Percentiles rank a stretch among this genome's conserved stretches.
Evolutionary conservation across 1,140 invertebrate genomes (phyloP).

Genomic region (Leptonema lineaticorne): DNA sequence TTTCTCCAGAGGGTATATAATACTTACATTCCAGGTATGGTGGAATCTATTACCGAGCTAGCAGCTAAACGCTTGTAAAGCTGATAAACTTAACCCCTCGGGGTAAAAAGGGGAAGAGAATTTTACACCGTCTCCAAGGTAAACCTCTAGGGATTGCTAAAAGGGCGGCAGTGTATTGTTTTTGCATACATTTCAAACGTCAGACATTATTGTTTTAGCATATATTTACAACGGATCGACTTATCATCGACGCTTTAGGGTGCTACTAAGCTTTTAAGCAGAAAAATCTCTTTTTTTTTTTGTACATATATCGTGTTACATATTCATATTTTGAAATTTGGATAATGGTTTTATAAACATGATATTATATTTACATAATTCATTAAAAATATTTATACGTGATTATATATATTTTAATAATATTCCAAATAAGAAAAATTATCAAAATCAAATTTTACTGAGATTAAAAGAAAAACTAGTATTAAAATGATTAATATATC

Average conservation of each 20-base stretch:
- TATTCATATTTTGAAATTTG: too few species aligned
- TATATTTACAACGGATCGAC: slow-evolving; percentile 32
- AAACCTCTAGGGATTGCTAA: slow-evolving; percentile 25
- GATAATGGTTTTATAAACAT: too few species aligned
- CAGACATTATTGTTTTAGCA: slow-evolving; percentile 43
- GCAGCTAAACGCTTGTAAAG: slow-evolving; percentile 41
- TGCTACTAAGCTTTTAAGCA: not conserved
- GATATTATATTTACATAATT: too few species aligned
- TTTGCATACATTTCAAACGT: slow-evolving; percentile 43
- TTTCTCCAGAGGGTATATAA: too few species aligned
- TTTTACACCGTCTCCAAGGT: slow-evolving; percentile 37
- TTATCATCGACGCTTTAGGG: not conserved
- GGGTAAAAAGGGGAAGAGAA: slow-evolving; percentile 8
- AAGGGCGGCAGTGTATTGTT: slow-evolving; percentile 39
- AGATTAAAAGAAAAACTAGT: too few species aligned
- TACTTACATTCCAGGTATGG: slow-evolving; percentile 1
- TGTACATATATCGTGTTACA: too few species aligned
- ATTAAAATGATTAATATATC: too few species aligned
- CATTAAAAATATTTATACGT: too few species aligned
- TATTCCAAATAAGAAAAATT: too few species aligned
- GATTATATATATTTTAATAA: too few species aligned
- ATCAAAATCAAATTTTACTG: too few species aligned
- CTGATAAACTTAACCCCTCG: slow-evolving; percentile 33
- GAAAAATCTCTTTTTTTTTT: slow-evolving; percentile 2
- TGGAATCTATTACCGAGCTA: slow-evolving; percentile 38